Evolutionary conservation across 2,113 vertebrate species (phyloP).

Genomic region (Papio anubis): DNA sequence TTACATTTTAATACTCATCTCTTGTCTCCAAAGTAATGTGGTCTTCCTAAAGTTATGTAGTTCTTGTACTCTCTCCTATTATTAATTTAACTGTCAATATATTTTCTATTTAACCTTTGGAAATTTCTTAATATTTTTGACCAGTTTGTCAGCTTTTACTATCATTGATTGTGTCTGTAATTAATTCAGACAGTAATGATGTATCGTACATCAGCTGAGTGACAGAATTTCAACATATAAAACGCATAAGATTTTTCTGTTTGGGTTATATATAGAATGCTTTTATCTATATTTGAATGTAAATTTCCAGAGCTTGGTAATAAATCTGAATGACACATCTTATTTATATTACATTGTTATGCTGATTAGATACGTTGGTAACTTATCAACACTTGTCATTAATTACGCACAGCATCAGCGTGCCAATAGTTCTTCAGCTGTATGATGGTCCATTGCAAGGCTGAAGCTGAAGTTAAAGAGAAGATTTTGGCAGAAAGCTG

Average conservation of each 20-base stretch:
- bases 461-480: constrained; percentile 7
- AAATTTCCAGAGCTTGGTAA: constrained; percentile 45
- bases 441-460: neutral
- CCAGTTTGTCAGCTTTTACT: neutral
- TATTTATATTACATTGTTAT: constrained; percentile 55
- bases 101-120: neutral
- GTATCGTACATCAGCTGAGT: neutral
- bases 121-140: neutral
- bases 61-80: neutral
- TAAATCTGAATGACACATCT: constrained; percentile 55
- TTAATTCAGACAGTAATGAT: constrained; percentile 44
- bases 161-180: neutral
- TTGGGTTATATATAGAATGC: neutral
- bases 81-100: neutral
- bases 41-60: neutral
- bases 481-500: constrained; percentile 19
- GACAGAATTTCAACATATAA: constrained; percentile 26
- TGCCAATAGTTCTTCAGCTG: neutral
- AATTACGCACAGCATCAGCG: neutral
- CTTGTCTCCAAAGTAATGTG: neutral
- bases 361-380: constrained; percentile 47
- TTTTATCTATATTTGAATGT: constrained; percentile 61
- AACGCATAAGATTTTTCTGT: neutral
- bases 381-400: constrained; percentile 57
- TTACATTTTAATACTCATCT: constrained; percentile 25